Percentiles rank a stretch among this genome's conserved stretches.
These are phyloP conservation scores for Archilochus colubris DNA, from an alignment of 2,113 vertebrate genomes.

Conservation along the genomic window DNA sequence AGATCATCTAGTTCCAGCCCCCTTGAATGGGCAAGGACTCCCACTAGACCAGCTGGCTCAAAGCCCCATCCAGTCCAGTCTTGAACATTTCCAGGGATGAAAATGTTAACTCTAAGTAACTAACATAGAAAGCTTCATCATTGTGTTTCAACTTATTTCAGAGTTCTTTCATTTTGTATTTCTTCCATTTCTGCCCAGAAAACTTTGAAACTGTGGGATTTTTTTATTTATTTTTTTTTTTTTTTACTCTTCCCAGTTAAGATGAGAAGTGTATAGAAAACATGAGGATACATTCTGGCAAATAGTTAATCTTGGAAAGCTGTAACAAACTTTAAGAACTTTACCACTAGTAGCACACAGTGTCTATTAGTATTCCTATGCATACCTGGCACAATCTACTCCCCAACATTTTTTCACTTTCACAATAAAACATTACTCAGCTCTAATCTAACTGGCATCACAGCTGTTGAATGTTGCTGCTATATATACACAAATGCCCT, in stretches of 20 bases:
- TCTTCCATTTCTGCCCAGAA: background rate
- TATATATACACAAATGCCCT: background rate
- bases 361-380: background rate
- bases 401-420: background rate
- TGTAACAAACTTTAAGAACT: background rate
- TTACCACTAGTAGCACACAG: background rate
- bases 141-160: background rate
- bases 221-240: background rate
- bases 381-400: background rate
- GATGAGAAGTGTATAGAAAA: background rate
- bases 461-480: background rate
- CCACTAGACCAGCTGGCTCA: no score
- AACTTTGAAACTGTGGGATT: accelerated
- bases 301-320: background rate
- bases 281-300: background rate
- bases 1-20: no score
- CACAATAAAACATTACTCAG: background rate
- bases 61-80: no score
- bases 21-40: no score
- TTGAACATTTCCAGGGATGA: no score
- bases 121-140: background rate
- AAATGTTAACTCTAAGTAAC: background rate
- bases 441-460: background rate
- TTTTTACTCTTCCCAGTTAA: background rate
- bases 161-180: background rate